phyloP scores from a whole-genome alignment of 2,113 vertebrate species.

The Petrocephalus zakoni region DNA sequence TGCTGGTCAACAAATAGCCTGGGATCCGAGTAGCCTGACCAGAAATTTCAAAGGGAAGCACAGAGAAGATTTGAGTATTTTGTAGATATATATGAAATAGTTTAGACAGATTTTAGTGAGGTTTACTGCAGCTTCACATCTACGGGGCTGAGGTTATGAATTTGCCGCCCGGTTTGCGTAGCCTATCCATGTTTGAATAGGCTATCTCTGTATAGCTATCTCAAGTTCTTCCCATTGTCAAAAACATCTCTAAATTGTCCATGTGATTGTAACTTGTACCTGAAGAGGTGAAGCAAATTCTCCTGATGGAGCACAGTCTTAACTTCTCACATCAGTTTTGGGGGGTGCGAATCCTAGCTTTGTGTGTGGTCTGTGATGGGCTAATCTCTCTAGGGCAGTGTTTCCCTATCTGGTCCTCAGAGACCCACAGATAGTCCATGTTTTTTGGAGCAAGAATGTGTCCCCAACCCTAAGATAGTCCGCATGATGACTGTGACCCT shows the following conservation, averaged over 20 bases:
- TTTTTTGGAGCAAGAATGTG: too few species aligned
- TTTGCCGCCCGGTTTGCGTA: background rate
- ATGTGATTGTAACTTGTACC: background rate
- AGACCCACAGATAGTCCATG: too few species aligned
- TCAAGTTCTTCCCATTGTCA: background rate
- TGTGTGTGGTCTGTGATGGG: background rate
- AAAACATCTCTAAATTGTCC: background rate
- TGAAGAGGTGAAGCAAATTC: background rate
- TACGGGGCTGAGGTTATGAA: background rate
- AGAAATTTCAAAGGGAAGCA: background rate
- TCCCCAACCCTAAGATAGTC: background rate
- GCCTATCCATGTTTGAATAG: background rate
- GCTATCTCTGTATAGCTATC: background rate
- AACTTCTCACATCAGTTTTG: background rate
- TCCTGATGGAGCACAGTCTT: background rate
- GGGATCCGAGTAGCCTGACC: background rate
- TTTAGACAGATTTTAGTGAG: background rate
- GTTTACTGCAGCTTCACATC: background rate
- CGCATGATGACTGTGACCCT: background rate
- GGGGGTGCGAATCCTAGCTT: background rate
- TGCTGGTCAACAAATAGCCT: background rate
- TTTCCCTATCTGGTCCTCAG: too few species aligned
- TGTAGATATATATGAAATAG: background rate
- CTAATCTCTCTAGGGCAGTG: background rate
- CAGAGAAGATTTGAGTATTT: background rate